phyloP scores from a whole-genome alignment of 2,113 vertebrate species.

The Chionomys nivalis region DNA sequence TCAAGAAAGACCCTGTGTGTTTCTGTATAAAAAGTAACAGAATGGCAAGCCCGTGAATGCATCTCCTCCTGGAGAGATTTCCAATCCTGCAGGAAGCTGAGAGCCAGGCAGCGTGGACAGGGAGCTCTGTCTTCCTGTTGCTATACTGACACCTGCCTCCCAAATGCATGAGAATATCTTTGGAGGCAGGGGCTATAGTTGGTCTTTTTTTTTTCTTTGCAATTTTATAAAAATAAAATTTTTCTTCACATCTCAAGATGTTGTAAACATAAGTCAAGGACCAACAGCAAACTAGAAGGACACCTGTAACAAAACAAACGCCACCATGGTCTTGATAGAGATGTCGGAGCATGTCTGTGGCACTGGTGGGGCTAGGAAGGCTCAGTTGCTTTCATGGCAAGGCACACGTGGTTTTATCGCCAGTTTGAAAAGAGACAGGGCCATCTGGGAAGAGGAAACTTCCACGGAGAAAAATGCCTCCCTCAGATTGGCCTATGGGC shows the following conservation, averaged over 20 bases:
- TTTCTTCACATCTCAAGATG: background rate
- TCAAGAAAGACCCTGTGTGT: background rate
- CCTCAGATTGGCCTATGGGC: background rate
- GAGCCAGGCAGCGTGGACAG: background rate
- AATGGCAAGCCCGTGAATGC: rapidly evolving
- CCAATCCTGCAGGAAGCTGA: background rate
- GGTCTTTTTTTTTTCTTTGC: background rate
- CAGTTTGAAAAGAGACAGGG: background rate
- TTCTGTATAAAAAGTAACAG: background rate
- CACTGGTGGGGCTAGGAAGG: background rate
- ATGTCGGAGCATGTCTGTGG: background rate
- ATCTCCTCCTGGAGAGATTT: background rate
- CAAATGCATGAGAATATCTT: too few species aligned
- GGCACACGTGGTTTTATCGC: background rate
- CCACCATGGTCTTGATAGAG: background rate
- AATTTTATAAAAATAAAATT: background rate
- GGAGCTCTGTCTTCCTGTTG: rapidly evolving
- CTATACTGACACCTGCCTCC: background rate
- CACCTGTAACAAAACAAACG: background rate
- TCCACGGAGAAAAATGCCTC: background rate
- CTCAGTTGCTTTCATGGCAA: background rate
- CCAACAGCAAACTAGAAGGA: background rate
- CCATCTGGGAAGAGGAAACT: background rate
- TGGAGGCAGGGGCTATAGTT: background rate
- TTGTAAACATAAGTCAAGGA: background rate